Evolutionary conservation across 2,113 vertebrate species (phyloP).

Genomic region (Rutilus rutilus): DNA sequence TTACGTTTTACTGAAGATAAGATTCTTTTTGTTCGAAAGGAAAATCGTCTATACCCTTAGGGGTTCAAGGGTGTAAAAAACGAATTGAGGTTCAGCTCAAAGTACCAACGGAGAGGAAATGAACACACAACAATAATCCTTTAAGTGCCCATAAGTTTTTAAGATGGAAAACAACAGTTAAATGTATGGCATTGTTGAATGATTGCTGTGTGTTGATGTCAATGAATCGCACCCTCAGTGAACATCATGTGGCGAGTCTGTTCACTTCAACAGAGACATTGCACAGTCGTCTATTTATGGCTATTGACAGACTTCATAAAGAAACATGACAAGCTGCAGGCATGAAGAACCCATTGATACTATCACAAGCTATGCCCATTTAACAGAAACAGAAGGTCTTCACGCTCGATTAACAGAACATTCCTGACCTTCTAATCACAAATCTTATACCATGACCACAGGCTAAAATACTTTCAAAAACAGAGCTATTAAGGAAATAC

Average conservation of each 20-base stretch:
- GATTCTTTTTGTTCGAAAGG: conserved; percentile 32
- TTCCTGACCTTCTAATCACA: conserved; percentile 32
- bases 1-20: conserved; percentile 15
- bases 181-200: conserved; percentile 34
- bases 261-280: conserved; percentile 31
- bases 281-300: conserved; percentile 28
- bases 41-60: conserved; percentile 39
- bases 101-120: conserved; percentile 12
- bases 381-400: conserved; percentile 39
- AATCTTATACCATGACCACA: conserved; percentile 36
- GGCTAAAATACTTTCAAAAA: conserved; percentile 19
- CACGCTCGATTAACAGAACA: conserved; percentile 33
- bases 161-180: background rate
- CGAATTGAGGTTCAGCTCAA: conserved; percentile 36
- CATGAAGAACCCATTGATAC: conserved; percentile 49
- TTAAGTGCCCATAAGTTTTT: conserved; percentile 39
- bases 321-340: conserved; percentile 43
- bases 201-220: background rate
- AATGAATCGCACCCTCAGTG: conserved; percentile 18
- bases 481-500: background rate
- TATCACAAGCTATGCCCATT: conserved; percentile 25
- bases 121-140: conserved; percentile 33
- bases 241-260: conserved; percentile 3
- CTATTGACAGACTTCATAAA: conserved; percentile 36
- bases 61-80: conserved; percentile 42